Evolutionary conservation across 2,113 vertebrate genomes (phyloP), one percentile per base, ranked within the genome.

Genomic region (Malurus melanocephalus): DNA sequence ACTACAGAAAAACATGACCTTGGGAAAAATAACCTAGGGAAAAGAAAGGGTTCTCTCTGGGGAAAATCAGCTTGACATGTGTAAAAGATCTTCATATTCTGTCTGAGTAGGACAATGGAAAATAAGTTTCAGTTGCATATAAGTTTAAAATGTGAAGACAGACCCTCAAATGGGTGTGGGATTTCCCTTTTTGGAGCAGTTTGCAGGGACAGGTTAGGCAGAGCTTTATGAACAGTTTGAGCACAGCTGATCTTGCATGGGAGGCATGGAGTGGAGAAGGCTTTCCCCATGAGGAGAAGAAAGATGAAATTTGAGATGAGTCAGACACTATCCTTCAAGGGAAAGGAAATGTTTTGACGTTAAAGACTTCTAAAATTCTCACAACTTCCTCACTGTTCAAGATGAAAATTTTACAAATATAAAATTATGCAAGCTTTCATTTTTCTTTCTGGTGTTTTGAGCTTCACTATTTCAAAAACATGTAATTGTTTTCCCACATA

Each of bases 401-500:
- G 35, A 30, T 86, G 81, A 86, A 96, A 93, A 82, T 80, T 92
- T 95, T 94, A 73, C 80, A 10, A 65, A 65, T 77, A 73, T 49
- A 78, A 90, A 89, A 91, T 85, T 89, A 75, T 89, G 42, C 72
- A 93, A 73, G 45, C 8, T 69, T 94, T 79, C 67, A 23, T 92
- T 96, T 95, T 92, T 53, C 48, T 84, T 90, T 66, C 75, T 88
- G 57, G 80, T 94, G 91, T 82, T 81, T 93, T 95, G 96, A 96
- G 95, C 62, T 65, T 93, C 72, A 64, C 59, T 90, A 85, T 94
- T 96, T 95, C 22, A 93, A 89, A 96, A 78, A 30, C 48, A 81
- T 93, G 72, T 95, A 95, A 90, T 93, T 93, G 61, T 83, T 96
- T 97, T 92, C 73, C 78, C 83, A 77, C 84, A 83, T 87, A 59